Base-by-base conservation (phyloP, 2,113 vertebrate species). In the Tenrec ecaudatus region DNA sequence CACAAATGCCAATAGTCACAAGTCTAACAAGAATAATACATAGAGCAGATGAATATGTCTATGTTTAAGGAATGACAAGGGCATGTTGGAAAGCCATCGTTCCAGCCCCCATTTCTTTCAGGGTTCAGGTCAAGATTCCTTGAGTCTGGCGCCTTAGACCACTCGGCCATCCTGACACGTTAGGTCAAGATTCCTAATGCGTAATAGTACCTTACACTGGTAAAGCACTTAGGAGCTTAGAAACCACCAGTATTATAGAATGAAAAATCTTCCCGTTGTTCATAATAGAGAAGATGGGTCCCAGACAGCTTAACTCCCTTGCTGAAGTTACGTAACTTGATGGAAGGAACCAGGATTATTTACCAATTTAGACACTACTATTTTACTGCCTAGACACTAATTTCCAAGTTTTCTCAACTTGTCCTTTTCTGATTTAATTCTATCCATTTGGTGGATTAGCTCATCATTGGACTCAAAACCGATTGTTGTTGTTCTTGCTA, bases 221-320 rank as follows among this genome's bases (percentile, higher is more conserved):
- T 77, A 25, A 31, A 68, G 25, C 69, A 81, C 33, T 25, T 78
- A 60, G 33, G 73, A 75, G 31, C 85, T 94, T 64, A 78, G 81
- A 90, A 92, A 95, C 81, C 40, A 71, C 57, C 82, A 75, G 75
- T 38, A 23, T 76, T 38, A 19, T 9, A 79, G 43, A n/a, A 53
- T n/a, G 9, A 47, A 38, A 22, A 31, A 9, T 82, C 33, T 71
- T 82, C 69, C 79, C 53, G 10, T 1, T 53, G 31, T 82, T 80
- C 88, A 29, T 68, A n/a, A 25, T 31, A 58, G 75, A 76, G 75
- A 76, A 29, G 69, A 40, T 31, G 38, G 40, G 38, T 14, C 23
- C 27, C 27, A 53, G 57, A 80, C 0, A 40, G 62, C 78, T 73
- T 40, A 88, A 77, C 64, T 91, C 53, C 12, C 84, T 90, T 62